phyloP scores from a whole-genome alignment of 1,140 invertebrate genomes.

The Trichonephila inaurata region DNA sequence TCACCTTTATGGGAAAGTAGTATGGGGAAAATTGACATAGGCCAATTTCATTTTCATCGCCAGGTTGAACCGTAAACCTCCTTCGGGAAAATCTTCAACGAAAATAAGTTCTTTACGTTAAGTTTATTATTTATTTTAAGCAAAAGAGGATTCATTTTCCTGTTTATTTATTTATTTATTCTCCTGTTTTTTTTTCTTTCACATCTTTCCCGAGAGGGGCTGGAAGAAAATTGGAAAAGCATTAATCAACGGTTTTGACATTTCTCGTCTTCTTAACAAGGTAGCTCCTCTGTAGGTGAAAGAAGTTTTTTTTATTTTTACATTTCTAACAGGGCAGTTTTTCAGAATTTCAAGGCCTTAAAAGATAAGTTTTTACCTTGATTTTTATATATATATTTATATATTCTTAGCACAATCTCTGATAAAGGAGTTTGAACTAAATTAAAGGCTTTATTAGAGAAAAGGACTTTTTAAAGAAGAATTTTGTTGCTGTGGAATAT shows the following conservation, averaged over 20 bases:
- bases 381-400: neutral
- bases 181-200: neutral
- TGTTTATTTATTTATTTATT: slow-evolving; percentile 64
- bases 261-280: slow-evolving; percentile 19
- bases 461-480: neutral
- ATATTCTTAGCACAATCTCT: neutral
- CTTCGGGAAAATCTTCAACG: neutral
- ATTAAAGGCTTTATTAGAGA: slow-evolving; percentile 15
- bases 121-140: slow-evolving; percentile 53
- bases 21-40: slow-evolving; percentile 21
- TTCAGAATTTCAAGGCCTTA: slow-evolving; percentile 30
- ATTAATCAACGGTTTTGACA: slow-evolving; percentile 66
- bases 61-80: neutral
- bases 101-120: slow-evolving; percentile 29
- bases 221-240: slow-evolving; percentile 49
- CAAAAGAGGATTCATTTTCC: slow-evolving; percentile 50
- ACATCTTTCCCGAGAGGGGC: neutral
- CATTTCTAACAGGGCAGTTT: slow-evolving; percentile 20
- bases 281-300: slow-evolving; percentile 12
- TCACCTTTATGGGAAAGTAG: neutral
- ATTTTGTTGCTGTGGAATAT: neutral
- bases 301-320: neutral
- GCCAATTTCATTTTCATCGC: slow-evolving; percentile 48
- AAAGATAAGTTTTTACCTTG: slow-evolving; percentile 23
- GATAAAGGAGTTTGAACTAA: slow-evolving; percentile 20